Evolutionary conservation across 2,888 invertebrate species (phyloP).

Genomic region (Coecobrya sp.): DNA sequence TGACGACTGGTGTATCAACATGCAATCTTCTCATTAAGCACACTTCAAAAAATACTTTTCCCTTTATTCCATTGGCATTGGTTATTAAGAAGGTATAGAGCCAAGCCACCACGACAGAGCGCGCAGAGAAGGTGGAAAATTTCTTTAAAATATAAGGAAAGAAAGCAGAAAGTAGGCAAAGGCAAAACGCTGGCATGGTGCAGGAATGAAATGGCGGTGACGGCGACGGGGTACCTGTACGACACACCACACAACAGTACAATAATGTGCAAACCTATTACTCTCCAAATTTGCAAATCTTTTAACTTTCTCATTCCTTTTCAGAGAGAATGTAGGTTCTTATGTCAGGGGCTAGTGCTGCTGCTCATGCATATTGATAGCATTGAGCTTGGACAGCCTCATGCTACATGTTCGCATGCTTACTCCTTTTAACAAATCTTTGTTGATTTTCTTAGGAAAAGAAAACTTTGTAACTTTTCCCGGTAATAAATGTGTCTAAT

Average conservation of each 20-base stretch:
- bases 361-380: neutral
- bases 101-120: neutral
- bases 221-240: neutral
- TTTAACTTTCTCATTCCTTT: neutral
- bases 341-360: neutral
- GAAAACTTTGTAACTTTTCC: too few species aligned
- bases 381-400: neutral
- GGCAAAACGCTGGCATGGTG: neutral
- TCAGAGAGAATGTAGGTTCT: neutral
- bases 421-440: neutral
- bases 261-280: neutral
- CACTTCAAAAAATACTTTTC: conserved; percentile 80
- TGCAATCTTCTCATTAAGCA: conserved; percentile 87
- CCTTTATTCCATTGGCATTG: conserved; percentile 65
- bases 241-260: neutral
- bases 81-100: conserved; percentile 46
- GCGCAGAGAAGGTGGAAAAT: neutral
- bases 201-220: neutral
- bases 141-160: neutral
- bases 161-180: conserved; percentile 31
- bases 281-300: neutral
- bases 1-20: conserved; percentile 86
- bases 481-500: too few species aligned
- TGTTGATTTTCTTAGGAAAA: neutral
- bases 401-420: neutral